A percentile compares a stretch with the other conserved stretches of the same genome.
Conservation (phyloP, 1,140 invertebrate genomes). For the Drosophila sulfurigaster region DNA sequence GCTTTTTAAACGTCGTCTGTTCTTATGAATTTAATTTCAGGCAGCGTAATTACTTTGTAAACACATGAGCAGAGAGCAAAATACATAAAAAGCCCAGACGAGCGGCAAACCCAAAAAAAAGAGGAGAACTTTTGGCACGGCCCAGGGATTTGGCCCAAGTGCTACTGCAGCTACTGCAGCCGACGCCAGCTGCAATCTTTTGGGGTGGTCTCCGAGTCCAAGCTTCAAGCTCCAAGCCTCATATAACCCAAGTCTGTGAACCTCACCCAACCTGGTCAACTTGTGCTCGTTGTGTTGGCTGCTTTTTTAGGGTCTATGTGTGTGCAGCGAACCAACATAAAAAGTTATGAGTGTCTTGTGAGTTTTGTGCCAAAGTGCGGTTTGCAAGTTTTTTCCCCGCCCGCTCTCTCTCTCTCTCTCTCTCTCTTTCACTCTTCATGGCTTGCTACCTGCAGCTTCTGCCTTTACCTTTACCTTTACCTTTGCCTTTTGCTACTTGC, state of each 20-base stretch:
- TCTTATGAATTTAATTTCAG: conserved; percentile 84
- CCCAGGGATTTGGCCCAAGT: conserved; percentile 75
- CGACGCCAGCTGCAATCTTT: conserved; percentile 56
- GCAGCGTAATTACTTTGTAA: conserved; percentile 84
- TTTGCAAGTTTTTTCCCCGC: conserved; percentile 66
- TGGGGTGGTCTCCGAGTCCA: conserved; percentile 61
- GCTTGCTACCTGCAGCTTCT: conserved; percentile 30
- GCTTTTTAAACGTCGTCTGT: conserved; percentile 69
- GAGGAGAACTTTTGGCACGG: conserved; percentile 34
- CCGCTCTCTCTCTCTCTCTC: conserved; percentile 18
- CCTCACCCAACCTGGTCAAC: conserved; percentile 53
- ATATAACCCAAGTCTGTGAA: not conserved
- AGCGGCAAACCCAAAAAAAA: conserved; percentile 44
- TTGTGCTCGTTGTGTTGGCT: conserved; percentile 23
- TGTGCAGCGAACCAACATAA: conserved; percentile 79
- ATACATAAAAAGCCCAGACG: conserved; percentile 42
- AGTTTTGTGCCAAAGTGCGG: conserved; percentile 82
- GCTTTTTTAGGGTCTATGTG: conserved; percentile 37
- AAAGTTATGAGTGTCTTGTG: conserved; percentile 84
- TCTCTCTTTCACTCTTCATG: not conserved
- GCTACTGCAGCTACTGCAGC: conserved; percentile 52
- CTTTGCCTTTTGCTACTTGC: conserved; percentile 78
- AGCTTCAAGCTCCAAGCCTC: not conserved
- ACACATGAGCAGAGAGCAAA: conserved; percentile 72
- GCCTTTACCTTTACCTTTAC: conserved; percentile 17